A percentile compares a stretch with the other conserved stretches of the same genome.
Conservation (phyloP, 2,888 invertebrate genomes). For the Cepaea hortensis region DNA sequence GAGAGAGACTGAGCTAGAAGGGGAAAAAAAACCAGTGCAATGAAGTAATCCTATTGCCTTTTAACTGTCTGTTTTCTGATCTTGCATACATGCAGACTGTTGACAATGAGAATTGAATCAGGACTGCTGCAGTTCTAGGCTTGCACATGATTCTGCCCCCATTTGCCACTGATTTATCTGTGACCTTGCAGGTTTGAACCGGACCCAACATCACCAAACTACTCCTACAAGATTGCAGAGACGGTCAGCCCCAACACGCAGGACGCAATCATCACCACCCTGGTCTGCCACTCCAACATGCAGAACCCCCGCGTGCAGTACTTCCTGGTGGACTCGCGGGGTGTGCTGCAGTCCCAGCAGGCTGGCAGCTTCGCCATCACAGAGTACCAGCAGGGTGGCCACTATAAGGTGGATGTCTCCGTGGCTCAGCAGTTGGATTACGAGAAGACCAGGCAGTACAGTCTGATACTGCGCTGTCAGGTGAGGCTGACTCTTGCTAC, state of each 20-base stretch:
- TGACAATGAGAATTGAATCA: no score
- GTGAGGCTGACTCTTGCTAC: slow-evolving; percentile 51
- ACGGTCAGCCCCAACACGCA: slow-evolving; percentile 84
- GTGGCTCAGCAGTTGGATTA: slow-evolving; percentile 64
- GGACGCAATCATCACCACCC: slow-evolving; percentile 59
- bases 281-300: slow-evolving; percentile 64
- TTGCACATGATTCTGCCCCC: no score
- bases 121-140: no score
- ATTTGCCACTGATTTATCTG: not conserved
- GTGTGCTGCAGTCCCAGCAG: slow-evolving; percentile 47
- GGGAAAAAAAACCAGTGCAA: no score
- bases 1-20: no score
- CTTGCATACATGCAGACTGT: no score
- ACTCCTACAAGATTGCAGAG: slow-evolving; percentile 92
- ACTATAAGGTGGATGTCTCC: slow-evolving; percentile 59
- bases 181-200: slow-evolving; percentile 22
- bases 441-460: slow-evolving; percentile 62
- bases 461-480: slow-evolving; percentile 63
- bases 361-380: slow-evolving; percentile 48
- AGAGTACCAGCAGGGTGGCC: slow-evolving; percentile 44
- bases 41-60: no score
- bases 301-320: slow-evolving; percentile 50
- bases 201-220: slow-evolving; percentile 11
- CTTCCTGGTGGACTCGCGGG: slow-evolving; percentile 42
- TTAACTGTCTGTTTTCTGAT: no score